Evolutionary conservation across 2,888 invertebrate species (phyloP).

Genomic region (Acanthoscelides obtectus): DNA sequence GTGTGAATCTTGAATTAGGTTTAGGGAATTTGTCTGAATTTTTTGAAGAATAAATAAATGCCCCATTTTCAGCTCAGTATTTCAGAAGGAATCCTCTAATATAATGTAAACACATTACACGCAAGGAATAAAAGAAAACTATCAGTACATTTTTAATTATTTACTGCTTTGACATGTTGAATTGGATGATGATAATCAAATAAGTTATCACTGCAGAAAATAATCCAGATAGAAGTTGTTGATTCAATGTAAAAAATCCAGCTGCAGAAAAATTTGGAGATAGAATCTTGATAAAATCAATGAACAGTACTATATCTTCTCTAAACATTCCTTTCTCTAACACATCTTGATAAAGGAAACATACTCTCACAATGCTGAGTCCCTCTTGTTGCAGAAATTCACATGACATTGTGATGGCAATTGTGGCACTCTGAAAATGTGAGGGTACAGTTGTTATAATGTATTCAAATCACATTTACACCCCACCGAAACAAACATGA

Average conservation of each 20-base stretch:
- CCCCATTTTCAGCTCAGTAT: no score
- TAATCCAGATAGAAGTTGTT: slow-evolving; percentile 14
- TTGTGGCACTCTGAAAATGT: slow-evolving; percentile 18
- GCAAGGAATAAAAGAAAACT: not conserved
- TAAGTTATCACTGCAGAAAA: slow-evolving; percentile 20
- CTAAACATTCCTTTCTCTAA: slow-evolving; percentile 13
- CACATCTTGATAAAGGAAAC: slow-evolving; percentile 16
- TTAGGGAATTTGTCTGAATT: no score
- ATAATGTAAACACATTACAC: no score
- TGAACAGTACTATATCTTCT: slow-evolving; percentile 14
- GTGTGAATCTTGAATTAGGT: no score
- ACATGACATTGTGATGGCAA: slow-evolving; percentile 17
- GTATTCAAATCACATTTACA: not conserved
- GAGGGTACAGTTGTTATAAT: not conserved
- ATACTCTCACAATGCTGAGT: slow-evolving; percentile 12
- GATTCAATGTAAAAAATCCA: slow-evolving; percentile 21
- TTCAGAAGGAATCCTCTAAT: no score
- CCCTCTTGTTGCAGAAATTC: slow-evolving; percentile 18
- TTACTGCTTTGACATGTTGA: slow-evolving; percentile 10
- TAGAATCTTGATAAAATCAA: slow-evolving; percentile 12
- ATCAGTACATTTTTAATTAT: not conserved
- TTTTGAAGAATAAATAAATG: no score
- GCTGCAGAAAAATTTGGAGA: slow-evolving; percentile 20
- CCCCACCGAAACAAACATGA: no score
- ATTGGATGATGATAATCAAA: slow-evolving; percentile 21